Base-by-base conservation (phyloP, 2,888 invertebrate species). In the Falcaria lacertinaria region DNA sequence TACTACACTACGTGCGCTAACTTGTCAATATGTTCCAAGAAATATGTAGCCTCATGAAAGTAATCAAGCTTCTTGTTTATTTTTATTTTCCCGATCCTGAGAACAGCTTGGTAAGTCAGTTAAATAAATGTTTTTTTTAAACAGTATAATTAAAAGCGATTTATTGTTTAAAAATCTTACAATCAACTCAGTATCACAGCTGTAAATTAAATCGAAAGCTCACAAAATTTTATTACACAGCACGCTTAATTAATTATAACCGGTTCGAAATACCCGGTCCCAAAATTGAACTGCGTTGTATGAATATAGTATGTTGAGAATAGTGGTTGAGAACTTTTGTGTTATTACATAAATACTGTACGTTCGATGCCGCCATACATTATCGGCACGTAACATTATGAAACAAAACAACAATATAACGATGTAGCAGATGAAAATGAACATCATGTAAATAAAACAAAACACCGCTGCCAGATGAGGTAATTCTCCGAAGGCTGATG, bases 371-470 rank as follows among this genome's bases (percentile, higher is more conserved):
- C 11, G 7, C 62, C 59, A 59, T 57, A 58, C 59, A 61, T 64
- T 56, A 60, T 67, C 66, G 51, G 57, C 60, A 51, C 59, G 55
- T 53, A 47, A 57, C 50, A 50, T 54, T 59, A 45, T 50, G 58
- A 66, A 68, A 65, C 54, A 63, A 66, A 64, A 50, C 47, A 47
- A 48, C 50, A 47, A 49, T 50, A 54, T 52, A 51, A 59, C 59
- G 55, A 61, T 52, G 49, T 45, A 51, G 49, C 52, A 59, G 57
- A 61, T 58, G 64, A 68, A 72, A 65, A 60, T 55, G 50, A 62
- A 52, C 55, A 61, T 55, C 52, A 54, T 56, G 60, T 57, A 67
- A 71, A 67, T 68, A 67, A 70, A 71, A 66, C 59, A 72, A 66
- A 57, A 67, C 61, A 51, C 42, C 7, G 22, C 17, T 45, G 43